Conservation (phyloP, 2,888 invertebrate species). For the Agrotis segetum region DNA sequence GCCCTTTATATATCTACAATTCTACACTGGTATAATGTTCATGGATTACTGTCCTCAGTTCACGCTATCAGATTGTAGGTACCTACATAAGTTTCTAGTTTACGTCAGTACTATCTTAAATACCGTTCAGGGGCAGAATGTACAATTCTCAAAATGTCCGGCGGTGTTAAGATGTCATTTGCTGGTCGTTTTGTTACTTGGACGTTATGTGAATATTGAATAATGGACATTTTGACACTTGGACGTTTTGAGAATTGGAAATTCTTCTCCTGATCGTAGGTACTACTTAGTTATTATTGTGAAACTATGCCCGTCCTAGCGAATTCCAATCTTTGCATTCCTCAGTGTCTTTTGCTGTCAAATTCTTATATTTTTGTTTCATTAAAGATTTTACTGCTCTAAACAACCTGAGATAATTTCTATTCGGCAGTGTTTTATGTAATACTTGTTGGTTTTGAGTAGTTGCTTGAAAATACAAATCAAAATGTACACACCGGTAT, state of each 20-base stretch:
- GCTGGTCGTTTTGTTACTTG: no score
- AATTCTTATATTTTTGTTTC: background rate
- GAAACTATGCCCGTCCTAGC: no score
- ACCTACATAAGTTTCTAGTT: slow-evolving; percentile 31
- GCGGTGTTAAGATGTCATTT: no score
- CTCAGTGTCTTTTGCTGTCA: background rate
- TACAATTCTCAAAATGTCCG: no score
- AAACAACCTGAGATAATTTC: background rate
- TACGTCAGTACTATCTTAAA: background rate
- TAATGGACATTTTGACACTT: no score
- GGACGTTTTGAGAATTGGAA: no score
- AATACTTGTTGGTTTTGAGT: background rate
- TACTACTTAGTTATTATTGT: background rate
- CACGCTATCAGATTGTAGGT: slow-evolving; percentile 1
- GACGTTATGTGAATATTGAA: no score
- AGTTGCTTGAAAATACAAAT: slow-evolving; percentile 17
- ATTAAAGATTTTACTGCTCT: background rate
- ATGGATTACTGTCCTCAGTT: slow-evolving; percentile 18
- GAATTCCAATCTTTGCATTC: background rate
- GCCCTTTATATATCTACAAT: slow-evolving; percentile 39
- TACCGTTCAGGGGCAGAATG: background rate
- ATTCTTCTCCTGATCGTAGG: no score
- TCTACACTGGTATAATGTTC: slow-evolving; percentile 18
- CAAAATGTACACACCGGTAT: background rate
- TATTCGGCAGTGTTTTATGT: background rate